Conservation (phyloP, 2,797 vertebrate species). For the Arctocebus calabarensis region DNA sequence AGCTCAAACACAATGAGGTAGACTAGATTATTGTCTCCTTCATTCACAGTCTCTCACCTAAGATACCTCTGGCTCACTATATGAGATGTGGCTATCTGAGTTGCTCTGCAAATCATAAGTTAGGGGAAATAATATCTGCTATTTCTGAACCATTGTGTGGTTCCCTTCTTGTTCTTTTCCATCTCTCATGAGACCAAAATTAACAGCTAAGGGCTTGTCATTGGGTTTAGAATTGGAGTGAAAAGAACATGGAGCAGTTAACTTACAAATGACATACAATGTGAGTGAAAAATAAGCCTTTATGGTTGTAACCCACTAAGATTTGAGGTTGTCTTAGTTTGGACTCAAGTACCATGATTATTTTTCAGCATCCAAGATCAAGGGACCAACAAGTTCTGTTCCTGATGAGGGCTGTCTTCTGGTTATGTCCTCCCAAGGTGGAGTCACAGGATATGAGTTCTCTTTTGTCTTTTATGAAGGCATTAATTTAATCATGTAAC, state of each 20-base stretch:
- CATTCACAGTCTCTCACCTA: not conserved
- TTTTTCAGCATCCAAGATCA: not conserved
- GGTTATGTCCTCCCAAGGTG: not conserved
- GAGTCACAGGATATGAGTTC: not conserved
- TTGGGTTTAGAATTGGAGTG: not conserved
- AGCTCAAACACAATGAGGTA: not conserved
- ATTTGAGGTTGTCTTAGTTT: not conserved
- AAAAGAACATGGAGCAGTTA: not conserved
- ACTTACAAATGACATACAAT: not conserved
- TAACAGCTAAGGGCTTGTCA: not conserved
- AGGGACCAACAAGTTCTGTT: not conserved
- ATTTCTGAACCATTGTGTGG: not conserved
- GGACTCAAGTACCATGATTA: not conserved
- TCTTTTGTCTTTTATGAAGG: not conserved
- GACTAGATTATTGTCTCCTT: not conserved
- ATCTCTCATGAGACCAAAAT: not conserved
- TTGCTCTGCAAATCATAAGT: slow-evolving; percentile 7
- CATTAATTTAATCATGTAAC: not conserved
- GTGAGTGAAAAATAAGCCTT: not conserved
- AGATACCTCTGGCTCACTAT: not conserved
- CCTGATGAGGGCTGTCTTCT: not conserved
- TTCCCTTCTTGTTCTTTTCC: slow-evolving; percentile 4
- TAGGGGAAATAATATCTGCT: not conserved
- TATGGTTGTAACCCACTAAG: not conserved
- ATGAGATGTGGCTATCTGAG: not conserved